Conservation (phyloP, 2,113 vertebrate genomes). For the Elaphurus davidianus region DNA sequence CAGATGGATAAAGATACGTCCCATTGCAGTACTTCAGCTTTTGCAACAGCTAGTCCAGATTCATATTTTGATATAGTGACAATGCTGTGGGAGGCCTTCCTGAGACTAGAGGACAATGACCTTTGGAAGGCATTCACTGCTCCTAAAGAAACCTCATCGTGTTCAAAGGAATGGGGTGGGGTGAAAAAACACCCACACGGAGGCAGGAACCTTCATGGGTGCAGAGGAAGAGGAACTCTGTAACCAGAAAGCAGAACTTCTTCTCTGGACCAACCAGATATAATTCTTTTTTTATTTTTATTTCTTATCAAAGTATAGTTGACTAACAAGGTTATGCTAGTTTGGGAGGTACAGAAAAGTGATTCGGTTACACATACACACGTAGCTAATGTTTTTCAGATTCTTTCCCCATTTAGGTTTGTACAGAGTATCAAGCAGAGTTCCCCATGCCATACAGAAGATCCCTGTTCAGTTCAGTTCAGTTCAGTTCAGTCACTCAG, state of each 20-base stretch:
- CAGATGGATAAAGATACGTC: neutral
- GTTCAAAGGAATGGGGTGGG: conserved; percentile 45
- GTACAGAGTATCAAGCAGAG: neutral
- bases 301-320: neutral
- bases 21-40: neutral
- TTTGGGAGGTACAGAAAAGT: neutral
- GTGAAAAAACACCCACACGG: neutral
- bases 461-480: neutral
- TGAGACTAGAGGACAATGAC: conserved; percentile 32
- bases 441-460: neutral
- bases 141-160: neutral
- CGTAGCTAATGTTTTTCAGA: neutral
- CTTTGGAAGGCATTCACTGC: neutral
- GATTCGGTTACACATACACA: neutral
- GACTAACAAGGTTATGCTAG: neutral
- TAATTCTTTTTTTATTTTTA: neutral
- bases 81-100: neutral
- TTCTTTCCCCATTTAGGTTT: neutral
- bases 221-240: neutral
- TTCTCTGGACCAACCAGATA: neutral
- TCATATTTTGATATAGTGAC: conserved; percentile 32
- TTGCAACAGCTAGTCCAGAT: conserved; percentile 19
- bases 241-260: neutral
- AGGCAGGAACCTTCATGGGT: neutral
- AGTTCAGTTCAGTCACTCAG: too few species aligned